Evolutionary conservation across 30 jellyfish, hydroid and myxozoan genomes (phyloP), one percentile per base, ranked within the genome.

Genomic region (Mastigias papua): DNA sequence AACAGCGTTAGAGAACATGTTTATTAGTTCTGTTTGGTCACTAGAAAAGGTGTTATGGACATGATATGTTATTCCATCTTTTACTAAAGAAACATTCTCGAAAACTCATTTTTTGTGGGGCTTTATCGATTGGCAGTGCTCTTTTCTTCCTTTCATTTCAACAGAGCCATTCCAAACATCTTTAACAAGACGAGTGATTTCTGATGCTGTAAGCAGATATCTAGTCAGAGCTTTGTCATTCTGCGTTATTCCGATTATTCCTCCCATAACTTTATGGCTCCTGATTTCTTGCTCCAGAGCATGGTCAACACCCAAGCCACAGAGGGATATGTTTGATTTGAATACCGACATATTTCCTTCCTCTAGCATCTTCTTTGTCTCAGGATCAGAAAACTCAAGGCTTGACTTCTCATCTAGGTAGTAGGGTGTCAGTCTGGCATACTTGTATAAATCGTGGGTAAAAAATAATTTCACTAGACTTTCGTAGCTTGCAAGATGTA

Each of bases 161-260:
- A 67, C 23, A 69, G 57, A 19, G 51, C 73, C 35, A 34, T 42
- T 77, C 62, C 60, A 54, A 60, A 54, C 50, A 32, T 51, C 89
- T 77, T 77, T 77, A 54, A 30, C 89, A 22, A 54, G 64, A 77
- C 78, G 78, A 77, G 89, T 51, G 23, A 77, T 60, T 60, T 60
- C 89, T 77, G 78, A 78, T 64, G 65, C 89, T 77, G 89, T 77
- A 29, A 77, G 89, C 89, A 49, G 89, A 77, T 77, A 77, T 54
- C 87, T 76, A 2, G 87, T 76, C 21, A 51, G 76, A n/a, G 87
- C 74, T 48, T 46, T 48, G 75, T 50, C 75, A 76, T 76, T 76
- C 49, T 76, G 87, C 51, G 74, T 76, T 42, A 51, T 76, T 46
- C 87, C 76, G 51, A 74, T 76, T 76, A 76, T 76, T 51, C 73